Evolutionary conservation across 1,140 invertebrate species (phyloP).

Genomic region (Brachionus rotundiformis): DNA sequence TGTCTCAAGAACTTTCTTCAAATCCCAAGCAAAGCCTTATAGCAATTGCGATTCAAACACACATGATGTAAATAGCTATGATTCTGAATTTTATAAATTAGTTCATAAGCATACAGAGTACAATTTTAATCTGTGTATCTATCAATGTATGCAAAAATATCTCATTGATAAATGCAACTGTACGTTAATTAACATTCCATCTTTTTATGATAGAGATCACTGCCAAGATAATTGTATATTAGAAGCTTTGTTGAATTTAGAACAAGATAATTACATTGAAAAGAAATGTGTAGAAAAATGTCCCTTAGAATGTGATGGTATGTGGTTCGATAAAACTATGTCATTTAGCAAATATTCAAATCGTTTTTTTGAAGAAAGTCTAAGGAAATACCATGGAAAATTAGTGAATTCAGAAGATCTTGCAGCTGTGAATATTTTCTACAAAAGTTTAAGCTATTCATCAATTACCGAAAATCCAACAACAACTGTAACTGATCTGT

Average conservation of each 20-base stretch:
- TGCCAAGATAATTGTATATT: neutral
- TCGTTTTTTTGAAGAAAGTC: neutral
- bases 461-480: neutral
- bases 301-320: neutral
- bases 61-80: neutral
- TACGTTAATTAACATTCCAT: neutral
- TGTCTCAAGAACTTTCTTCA: neutral
- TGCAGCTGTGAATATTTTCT: neutral
- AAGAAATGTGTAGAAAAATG: neutral
- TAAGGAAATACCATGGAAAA: neutral
- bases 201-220: neutral
- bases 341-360: neutral
- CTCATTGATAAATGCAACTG: neutral
- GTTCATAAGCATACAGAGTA: neutral
- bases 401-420: neutral
- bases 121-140: neutral
- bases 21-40: neutral
- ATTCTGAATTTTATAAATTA: constrained; percentile 33
- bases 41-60: constrained; percentile 16
- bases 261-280: too few species aligned
- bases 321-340: neutral
- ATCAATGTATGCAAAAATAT: neutral
- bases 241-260: neutral
- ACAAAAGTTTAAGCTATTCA: neutral
- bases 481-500: neutral